Percentiles rank a stretch among this genome's conserved stretches.
These are phyloP conservation scores for Hirundo rustica DNA, from an alignment of 2,797 vertebrate genomes.

Conservation along the genomic window DNA sequence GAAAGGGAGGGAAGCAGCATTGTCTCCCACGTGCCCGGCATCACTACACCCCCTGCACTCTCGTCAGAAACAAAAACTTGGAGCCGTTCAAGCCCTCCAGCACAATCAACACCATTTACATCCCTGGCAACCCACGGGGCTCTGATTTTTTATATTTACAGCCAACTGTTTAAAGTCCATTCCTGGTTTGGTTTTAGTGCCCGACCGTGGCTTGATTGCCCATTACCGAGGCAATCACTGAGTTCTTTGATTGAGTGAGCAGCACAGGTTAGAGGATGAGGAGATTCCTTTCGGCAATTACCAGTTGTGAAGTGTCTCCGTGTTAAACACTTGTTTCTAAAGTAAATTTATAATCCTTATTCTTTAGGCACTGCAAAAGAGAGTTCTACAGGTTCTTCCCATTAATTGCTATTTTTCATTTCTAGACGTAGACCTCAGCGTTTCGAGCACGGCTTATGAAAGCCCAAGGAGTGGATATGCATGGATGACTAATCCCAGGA, in stretches of 20 bases:
- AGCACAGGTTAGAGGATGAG: slow-evolving; percentile 1
- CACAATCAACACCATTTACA: not conserved
- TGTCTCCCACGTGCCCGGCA: accelerated
- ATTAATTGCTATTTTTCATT: slow-evolving; percentile 18
- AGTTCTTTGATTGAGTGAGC: slow-evolving; percentile 52
- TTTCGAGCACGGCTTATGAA: not conserved
- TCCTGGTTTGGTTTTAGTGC: slow-evolving; percentile 32
- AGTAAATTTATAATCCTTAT: slow-evolving; percentile 61
- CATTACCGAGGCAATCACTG: slow-evolving; percentile 45
- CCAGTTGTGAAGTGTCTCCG: slow-evolving; percentile 6
- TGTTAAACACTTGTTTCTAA: not conserved
- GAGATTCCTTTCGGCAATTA: slow-evolving; percentile 22
- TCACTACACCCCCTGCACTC: not conserved
- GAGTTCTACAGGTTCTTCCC: not conserved
- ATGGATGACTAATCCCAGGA: not conserved
- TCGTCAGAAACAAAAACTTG: not conserved
- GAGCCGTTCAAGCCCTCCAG: not conserved
- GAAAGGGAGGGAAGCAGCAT: not conserved
- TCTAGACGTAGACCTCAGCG: not conserved
- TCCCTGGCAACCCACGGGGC: not conserved
- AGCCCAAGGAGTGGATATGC: not conserved
- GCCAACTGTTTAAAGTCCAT: slow-evolving; percentile 43
- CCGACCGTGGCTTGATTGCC: slow-evolving; percentile 51
- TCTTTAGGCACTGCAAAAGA: slow-evolving; percentile 5
- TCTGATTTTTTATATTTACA: slow-evolving; percentile 62